phyloP scores from a whole-genome alignment of 2,113 vertebrate species.

The Tenebrosternarchus preto region DNA sequence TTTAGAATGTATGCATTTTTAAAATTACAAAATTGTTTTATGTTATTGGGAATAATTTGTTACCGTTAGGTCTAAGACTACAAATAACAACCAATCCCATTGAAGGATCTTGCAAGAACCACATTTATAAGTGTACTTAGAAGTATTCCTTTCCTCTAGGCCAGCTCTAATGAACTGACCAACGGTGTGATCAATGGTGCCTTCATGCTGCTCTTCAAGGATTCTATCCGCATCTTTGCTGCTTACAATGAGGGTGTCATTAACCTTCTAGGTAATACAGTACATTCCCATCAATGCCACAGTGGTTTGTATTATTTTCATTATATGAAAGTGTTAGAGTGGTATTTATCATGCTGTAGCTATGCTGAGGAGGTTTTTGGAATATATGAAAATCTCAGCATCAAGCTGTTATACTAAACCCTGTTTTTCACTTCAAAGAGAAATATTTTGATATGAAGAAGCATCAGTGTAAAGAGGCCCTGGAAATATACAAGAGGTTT shows the following conservation, averaged over 20 bases:
- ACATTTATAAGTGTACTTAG: constrained; percentile 4
- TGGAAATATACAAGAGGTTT: constrained; percentile 80
- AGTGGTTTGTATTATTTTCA: background rate
- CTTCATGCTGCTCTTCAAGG: constrained; percentile 97
- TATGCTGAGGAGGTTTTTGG: background rate
- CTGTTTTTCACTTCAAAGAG: constrained; percentile 62
- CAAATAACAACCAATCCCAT: background rate
- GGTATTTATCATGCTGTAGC: background rate
- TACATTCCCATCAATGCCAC: constrained; percentile 9
- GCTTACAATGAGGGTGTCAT: constrained; percentile 97
- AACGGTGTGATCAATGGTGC: constrained; percentile 93
- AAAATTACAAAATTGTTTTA: background rate
- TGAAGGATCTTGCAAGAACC: background rate
- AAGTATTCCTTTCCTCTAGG: constrained; percentile 68
- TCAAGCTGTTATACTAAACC: constrained; percentile 13
- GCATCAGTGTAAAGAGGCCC: constrained; percentile 78
- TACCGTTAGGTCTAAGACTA: background rate
- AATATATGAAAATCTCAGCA: constrained; percentile 1
- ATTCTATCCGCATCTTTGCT: constrained; percentile 93
- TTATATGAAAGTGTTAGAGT: background rate
- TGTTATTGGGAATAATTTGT: background rate
- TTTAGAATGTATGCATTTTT: background rate
- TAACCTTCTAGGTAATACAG: constrained; percentile 88
- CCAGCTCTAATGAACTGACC: constrained; percentile 90
- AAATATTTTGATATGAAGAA: constrained; percentile 82